Percentiles rank a stretch among this genome's conserved stretches.
phyloP scores from a whole-genome alignment of 2,888 invertebrate species.

The Brachyopa scutellaris region DNA sequence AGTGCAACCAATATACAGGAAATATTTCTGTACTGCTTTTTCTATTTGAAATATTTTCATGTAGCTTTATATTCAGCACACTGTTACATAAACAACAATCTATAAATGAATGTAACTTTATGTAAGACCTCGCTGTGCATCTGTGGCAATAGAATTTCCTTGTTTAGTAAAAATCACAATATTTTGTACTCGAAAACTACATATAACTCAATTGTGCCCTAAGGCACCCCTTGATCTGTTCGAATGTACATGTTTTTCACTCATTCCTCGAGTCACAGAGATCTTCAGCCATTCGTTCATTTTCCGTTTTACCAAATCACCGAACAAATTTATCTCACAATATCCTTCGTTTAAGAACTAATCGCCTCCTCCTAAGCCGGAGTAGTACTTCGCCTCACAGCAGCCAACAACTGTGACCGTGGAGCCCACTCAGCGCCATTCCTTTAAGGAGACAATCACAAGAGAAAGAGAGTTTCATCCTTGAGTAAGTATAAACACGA shows the following conservation, averaged over 20 bases:
- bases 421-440: constrained; percentile 30
- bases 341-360: constrained; percentile 73
- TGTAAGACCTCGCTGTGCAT: too few relatives aligned
- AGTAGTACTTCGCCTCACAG: constrained; percentile 30
- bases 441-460: constrained; percentile 8
- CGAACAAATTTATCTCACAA: constrained; percentile 73
- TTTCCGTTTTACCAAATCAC: constrained; percentile 71
- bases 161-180: too few relatives aligned
- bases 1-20: too few relatives aligned
- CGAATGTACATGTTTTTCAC: neutral
- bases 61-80: too few relatives aligned
- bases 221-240: constrained; percentile 6
- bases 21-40: too few relatives aligned
- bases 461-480: constrained; percentile 40
- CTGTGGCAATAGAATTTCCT: too few relatives aligned
- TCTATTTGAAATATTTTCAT: too few relatives aligned
- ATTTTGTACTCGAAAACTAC: too few relatives aligned
- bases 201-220: too few relatives aligned
- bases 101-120: too few relatives aligned
- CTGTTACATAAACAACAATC: too few relatives aligned
- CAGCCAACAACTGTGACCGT: constrained; percentile 37
- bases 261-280: constrained; percentile 11
- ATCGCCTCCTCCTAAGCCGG: constrained; percentile 56
- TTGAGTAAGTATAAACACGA: constrained; percentile 63
- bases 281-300: constrained; percentile 60